These are phyloP conservation scores for Nettapus auritus DNA, from an alignment of 2,113 vertebrate species.

Conservation along the genomic window DNA sequence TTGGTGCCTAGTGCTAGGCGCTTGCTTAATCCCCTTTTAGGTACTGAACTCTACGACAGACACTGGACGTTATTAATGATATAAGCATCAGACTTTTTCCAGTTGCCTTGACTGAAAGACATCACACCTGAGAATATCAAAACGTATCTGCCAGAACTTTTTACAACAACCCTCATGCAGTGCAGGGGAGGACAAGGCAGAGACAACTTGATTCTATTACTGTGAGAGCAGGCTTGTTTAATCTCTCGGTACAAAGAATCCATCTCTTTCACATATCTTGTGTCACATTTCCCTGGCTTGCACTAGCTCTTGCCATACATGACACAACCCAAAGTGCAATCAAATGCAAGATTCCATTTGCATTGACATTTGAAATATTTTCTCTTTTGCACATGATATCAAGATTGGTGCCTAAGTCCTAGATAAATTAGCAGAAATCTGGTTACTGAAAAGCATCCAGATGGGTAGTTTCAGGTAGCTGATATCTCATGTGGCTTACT, in stretches of 20 bases:
- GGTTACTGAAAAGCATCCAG: neutral
- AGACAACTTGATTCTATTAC: neutral
- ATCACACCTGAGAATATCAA: neutral
- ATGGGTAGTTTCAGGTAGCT: neutral
- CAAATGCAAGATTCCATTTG: neutral
- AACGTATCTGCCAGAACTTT: neutral
- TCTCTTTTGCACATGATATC: neutral
- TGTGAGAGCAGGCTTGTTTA: neutral
- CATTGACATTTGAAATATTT: neutral
- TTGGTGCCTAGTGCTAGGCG: neutral
- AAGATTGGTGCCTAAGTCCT: neutral
- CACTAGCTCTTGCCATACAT: neutral
- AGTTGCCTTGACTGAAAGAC: neutral
- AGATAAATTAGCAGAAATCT: neutral
- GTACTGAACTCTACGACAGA: neutral
- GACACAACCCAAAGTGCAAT: neutral
- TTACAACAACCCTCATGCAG: neutral
- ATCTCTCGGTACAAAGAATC: neutral
- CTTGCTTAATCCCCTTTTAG: neutral
- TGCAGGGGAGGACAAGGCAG: neutral
- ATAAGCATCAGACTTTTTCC: neutral
- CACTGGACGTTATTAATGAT: neutral
- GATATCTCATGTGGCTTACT: neutral
- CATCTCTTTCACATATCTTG: neutral
- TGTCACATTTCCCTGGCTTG: neutral